Evolutionary conservation across 2,888 invertebrate species (phyloP), one percentile per base, ranked within the genome.

Genomic region (Meganola albula): DNA sequence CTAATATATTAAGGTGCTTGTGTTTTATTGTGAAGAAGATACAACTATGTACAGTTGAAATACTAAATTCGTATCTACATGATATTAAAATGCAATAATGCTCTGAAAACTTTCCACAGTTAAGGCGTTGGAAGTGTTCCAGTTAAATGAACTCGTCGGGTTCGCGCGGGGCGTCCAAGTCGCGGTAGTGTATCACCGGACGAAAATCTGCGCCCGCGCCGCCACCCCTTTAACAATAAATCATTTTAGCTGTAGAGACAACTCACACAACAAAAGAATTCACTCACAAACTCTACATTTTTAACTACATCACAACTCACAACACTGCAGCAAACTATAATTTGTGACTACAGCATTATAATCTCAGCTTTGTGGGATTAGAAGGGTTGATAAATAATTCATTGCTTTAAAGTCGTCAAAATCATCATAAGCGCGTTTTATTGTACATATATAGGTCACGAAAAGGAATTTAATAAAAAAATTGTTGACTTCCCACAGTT

Each of bases 121-220:
- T 42, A 53, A 55, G 54, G 47, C 34, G 59, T 44, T 40, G 52
- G 37, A 34, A 45, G 42, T 39, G 45, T 62, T 60, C 63, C 39
- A 36, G 49, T 88, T 91, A 93, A 59, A 93, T 88, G 83, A 94
- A 93, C 80, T 95, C 94, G 80, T 95, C 94, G 50, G 94, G 94
- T 82, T 96, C 96, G 76, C 94, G 90, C 47, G 96, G 96, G 53
- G 96, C 96, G 82, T 96, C 96, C 88, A 96, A 89, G 87, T 96
- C 96, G 74, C 96, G 90, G 88, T 96, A 96, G 87, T 96, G 95
- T 74, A 96, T 94, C 70, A 96, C 92, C 62, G 95, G 93, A 68
- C 96, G 91, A 87, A 92, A 93, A 75, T 95, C 95, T 63, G 90
- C 89, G 69, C 89, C 91, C 63, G 90, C 89, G 69, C 89, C 91